A percentile compares a stretch with the other conserved stretches of the same genome.
phyloP scores from a whole-genome alignment of 2,113 vertebrate genomes.

The Todiramphus chloris region DNA sequence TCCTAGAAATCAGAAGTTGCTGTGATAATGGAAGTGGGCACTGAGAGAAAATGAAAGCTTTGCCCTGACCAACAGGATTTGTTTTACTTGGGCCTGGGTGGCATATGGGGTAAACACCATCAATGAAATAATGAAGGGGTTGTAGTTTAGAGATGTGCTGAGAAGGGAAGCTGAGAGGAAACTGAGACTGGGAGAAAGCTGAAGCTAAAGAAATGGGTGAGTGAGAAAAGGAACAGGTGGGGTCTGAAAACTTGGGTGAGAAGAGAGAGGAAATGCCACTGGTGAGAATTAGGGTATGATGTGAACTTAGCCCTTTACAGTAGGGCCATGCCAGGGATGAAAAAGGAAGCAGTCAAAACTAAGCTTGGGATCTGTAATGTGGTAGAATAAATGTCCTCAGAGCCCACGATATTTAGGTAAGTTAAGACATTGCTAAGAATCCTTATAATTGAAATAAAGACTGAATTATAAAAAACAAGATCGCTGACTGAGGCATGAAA shows the following conservation, averaged over 20 bases:
- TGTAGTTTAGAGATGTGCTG: neutral
- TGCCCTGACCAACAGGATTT: neutral
- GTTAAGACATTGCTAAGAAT: neutral
- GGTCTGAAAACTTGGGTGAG: neutral
- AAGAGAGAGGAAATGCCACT: neutral
- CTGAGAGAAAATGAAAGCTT: neutral
- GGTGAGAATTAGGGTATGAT: neutral
- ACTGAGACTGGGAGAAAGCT: neutral
- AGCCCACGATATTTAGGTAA: neutral
- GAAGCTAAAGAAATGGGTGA: neutral
- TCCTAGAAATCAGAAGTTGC: neutral
- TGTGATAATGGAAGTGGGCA: neutral
- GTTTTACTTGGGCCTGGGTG: neutral
- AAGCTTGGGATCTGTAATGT: neutral
- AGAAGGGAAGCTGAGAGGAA: neutral
- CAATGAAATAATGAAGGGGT: neutral
- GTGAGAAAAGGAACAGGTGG: neutral
- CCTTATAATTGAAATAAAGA: neutral
- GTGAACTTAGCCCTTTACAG: neutral
- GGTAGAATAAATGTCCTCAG: neutral
- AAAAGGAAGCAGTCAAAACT: neutral
- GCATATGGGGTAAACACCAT: neutral
- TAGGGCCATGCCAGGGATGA: neutral
- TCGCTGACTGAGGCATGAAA: accelerated
- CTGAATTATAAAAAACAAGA: neutral